phyloP scores from a whole-genome alignment of 2,113 vertebrate genomes.

The Panthera leo region DNA sequence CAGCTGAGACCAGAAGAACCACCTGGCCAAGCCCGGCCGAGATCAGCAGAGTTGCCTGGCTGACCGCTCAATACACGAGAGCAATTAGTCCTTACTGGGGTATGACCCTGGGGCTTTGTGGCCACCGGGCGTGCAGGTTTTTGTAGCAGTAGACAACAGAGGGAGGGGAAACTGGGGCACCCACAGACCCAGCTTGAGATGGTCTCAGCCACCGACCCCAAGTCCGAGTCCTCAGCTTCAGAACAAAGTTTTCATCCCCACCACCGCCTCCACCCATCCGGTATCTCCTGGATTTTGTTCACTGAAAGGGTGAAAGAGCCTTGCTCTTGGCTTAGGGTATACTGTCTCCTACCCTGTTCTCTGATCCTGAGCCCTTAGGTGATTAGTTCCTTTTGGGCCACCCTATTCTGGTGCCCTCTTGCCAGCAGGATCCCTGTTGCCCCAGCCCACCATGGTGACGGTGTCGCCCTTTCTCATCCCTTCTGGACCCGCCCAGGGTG shows the following conservation, averaged over 20 bases:
- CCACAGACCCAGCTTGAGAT: neutral
- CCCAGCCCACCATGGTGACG: fast-evolving
- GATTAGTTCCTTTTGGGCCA: neutral
- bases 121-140: neutral
- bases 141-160: neutral
- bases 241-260: neutral
- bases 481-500: neutral
- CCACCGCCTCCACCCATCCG: neutral
- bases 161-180: neutral
- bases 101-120: neutral
- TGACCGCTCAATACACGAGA: neutral
- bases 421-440: neutral
- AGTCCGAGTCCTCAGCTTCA: neutral
- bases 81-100: too few relatives aligned
- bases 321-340: neutral
- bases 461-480: neutral
- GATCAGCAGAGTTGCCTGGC: neutral
- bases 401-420: neutral
- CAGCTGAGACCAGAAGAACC: neutral
- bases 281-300: neutral
- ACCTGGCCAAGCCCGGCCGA: neutral
- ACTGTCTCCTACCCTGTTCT: neutral
- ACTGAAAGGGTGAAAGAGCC: neutral
- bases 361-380: neutral
- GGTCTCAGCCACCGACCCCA: neutral